These are phyloP conservation scores for Ramphastos sulfuratus DNA, from an alignment of 2,113 vertebrate species.

Conservation along the genomic window DNA sequence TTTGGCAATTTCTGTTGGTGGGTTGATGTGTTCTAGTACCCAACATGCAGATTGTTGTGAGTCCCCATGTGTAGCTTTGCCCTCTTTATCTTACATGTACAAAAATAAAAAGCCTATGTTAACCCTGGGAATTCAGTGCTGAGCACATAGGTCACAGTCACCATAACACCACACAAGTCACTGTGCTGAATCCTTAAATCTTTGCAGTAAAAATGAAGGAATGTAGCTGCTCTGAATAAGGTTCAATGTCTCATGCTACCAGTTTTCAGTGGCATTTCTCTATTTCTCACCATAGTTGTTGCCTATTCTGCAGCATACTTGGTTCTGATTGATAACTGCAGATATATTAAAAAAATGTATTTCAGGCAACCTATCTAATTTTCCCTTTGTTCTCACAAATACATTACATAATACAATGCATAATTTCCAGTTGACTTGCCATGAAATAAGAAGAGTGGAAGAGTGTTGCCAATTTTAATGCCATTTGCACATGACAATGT, in stretches of 20 bases:
- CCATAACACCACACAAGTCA: not conserved
- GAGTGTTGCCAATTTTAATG: not conserved
- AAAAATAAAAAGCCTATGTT: fast-evolving
- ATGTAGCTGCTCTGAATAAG: not conserved
- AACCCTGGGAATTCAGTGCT: not conserved
- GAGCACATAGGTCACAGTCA: not conserved
- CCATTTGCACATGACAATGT: not conserved
- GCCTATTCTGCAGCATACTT: not conserved
- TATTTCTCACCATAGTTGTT: not conserved
- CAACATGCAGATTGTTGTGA: not conserved
- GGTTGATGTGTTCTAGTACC: not conserved
- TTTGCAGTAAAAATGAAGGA: not conserved
- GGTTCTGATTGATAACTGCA: not conserved
- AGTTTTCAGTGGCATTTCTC: not conserved
- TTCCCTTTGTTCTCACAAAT: not conserved
- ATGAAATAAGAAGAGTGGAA: not conserved
- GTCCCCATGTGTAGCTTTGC: not conserved
- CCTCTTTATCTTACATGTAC: not conserved
- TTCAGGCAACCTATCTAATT: not conserved
- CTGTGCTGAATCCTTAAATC: not conserved
- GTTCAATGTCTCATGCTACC: not conserved
- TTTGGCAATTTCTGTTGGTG: not conserved
- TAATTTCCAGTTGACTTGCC: not conserved
- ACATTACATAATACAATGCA: not conserved
- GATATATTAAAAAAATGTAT: not conserved